Evolutionary conservation across 2,113 vertebrate genomes (phyloP).

Genomic region (Capreolus pygargus): DNA sequence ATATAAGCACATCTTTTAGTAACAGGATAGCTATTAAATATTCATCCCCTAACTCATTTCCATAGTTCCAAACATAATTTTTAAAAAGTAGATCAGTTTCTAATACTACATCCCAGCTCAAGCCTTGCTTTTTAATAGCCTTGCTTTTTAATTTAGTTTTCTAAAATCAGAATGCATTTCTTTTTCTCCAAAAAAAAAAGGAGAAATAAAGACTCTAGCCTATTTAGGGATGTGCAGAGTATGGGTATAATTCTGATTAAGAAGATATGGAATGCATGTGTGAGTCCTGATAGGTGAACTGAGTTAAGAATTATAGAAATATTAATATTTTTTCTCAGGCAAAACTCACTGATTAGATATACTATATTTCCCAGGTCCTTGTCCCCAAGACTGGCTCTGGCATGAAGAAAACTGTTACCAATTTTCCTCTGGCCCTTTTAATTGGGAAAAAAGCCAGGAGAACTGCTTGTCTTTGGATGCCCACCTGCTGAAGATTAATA

Average conservation of each 20-base stretch:
- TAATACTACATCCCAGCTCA: background rate
- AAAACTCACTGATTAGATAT: background rate
- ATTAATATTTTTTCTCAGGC: background rate
- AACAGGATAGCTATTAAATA: background rate
- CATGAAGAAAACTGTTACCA: constrained; percentile 72
- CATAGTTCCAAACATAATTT: background rate
- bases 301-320: background rate
- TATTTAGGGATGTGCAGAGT: background rate
- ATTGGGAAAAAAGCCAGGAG: constrained; percentile 70
- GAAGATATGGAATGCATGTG: background rate
- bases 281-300: background rate
- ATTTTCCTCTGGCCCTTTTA: constrained; percentile 59
- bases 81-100: background rate
- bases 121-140: background rate
- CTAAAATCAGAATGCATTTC: background rate
- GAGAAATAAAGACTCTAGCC: background rate
- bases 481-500: constrained; percentile 73
- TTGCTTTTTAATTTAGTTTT: background rate
- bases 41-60: background rate
- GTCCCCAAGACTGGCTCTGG: constrained; percentile 76
- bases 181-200: background rate
- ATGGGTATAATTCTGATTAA: background rate
- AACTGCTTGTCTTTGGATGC: constrained; percentile 65
- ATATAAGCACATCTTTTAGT: background rate
- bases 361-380: constrained; percentile 51